Evolutionary conservation across 23 tunicate species (phyloP).

Genomic region (Ciona savignyi): DNA sequence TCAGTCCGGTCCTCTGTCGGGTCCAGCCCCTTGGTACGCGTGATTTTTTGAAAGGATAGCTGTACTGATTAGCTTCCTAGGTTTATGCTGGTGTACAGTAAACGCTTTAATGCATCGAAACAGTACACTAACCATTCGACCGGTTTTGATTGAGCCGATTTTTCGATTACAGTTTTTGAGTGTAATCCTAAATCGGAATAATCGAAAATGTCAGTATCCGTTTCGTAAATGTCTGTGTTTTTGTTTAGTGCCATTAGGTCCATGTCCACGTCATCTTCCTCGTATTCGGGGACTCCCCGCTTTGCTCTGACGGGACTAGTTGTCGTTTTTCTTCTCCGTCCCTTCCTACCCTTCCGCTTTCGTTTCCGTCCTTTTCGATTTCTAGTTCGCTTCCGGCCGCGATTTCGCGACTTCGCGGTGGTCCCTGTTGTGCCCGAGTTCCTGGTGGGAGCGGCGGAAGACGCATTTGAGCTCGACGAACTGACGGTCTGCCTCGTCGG

Average conservation of each 20-base stretch:
- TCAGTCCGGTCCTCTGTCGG: too few species aligned
- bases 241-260: not conserved
- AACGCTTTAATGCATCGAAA: too few species aligned
- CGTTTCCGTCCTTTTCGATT: not conserved
- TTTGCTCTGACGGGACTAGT: not conserved
- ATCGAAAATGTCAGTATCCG: not conserved
- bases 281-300: not conserved
- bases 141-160: too few species aligned
- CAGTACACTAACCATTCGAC: too few species aligned
- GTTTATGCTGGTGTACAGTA: too few species aligned
- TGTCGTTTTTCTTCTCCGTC: not conserved
- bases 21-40: too few species aligned
- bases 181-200: too few species aligned
- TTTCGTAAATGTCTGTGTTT: not conserved
- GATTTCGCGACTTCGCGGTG: not conserved
- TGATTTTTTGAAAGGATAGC: too few species aligned
- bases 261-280: conserved; percentile 4
- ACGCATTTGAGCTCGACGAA: not conserved
- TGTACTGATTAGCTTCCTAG: too few species aligned
- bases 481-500: not conserved
- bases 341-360: not conserved
- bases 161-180: too few species aligned
- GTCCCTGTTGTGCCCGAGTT: not conserved
- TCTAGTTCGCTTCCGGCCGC: not conserved
- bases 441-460: not conserved